These are phyloP conservation scores for Spilarctia lutea DNA, from an alignment of 2,888 invertebrate genomes.

Conservation along the genomic window DNA sequence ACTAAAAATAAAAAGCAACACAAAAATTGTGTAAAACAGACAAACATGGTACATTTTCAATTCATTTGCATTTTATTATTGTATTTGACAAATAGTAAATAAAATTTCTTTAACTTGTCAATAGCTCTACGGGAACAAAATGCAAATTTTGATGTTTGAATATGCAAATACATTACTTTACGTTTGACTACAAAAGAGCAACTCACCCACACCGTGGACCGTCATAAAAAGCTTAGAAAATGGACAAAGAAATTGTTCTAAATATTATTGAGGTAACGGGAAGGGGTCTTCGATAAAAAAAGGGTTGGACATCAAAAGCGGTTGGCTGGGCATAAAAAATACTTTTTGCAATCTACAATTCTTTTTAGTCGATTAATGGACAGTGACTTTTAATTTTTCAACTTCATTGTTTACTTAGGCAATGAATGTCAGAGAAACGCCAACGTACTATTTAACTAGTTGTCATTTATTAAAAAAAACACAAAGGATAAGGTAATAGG, in stretches of 20 bases:
- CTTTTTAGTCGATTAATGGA: slow-evolving; percentile 81
- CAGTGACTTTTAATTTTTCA: slow-evolving; percentile 76
- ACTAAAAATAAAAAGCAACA: slow-evolving; percentile 22
- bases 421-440: slow-evolving; percentile 55
- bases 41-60: slow-evolving; percentile 59
- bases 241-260: slow-evolving; percentile 74
- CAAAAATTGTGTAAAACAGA: slow-evolving; percentile 49
- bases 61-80: slow-evolving; percentile 77
- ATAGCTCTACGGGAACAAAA: slow-evolving; percentile 69
- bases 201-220: slow-evolving; percentile 63
- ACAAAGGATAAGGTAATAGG: slow-evolving; percentile 32
- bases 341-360: slow-evolving; percentile 75
- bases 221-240: slow-evolving; percentile 79
- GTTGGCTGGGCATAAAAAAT: too few species aligned
- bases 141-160: slow-evolving; percentile 76
- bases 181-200: slow-evolving; percentile 64
- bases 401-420: slow-evolving; percentile 66
- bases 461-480: slow-evolving; percentile 29
- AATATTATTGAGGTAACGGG: slow-evolving; percentile 76
- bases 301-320: slow-evolving; percentile 73
- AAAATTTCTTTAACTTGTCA: slow-evolving; percentile 67
- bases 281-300: slow-evolving; percentile 67
- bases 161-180: slow-evolving; percentile 80
- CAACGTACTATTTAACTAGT: slow-evolving; percentile 50
- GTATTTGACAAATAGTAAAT: slow-evolving; percentile 67